These are phyloP conservation scores for Xanthorhoe spadicearia DNA, from an alignment of 2,888 invertebrate genomes.

Conservation along the genomic window DNA sequence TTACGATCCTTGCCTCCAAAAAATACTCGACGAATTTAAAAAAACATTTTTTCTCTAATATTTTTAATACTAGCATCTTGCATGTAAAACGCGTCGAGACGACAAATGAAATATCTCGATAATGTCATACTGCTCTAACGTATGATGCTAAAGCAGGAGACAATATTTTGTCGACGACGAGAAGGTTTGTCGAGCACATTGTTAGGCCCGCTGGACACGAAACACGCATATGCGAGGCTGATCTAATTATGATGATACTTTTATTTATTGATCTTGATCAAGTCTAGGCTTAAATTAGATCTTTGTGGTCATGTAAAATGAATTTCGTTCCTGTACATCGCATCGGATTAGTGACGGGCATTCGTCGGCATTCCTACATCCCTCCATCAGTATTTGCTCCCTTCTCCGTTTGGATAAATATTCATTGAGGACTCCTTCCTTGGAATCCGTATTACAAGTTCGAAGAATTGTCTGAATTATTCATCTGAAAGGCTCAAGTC, in stretches of 20 bases:
- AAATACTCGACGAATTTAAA: background rate
- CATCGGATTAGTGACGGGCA: background rate
- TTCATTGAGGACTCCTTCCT: slow-evolving; percentile 27
- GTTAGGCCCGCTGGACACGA: too few species aligned
- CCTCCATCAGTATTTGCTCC: background rate
- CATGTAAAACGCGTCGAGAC: too few species aligned
- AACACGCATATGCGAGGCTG: too few species aligned
- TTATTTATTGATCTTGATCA: background rate
- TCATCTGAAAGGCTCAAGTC: slow-evolving; percentile 35
- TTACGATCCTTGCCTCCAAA: background rate
- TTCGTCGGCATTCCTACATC: background rate
- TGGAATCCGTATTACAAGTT: slow-evolving; percentile 29
- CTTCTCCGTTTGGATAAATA: slow-evolving; percentile 21
- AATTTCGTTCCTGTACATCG: background rate
- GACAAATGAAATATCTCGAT: too few species aligned
- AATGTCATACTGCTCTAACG: too few species aligned
- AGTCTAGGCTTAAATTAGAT: too few species aligned
- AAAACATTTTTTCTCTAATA: background rate
- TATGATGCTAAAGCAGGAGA: too few species aligned
- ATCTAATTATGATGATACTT: too few species aligned
- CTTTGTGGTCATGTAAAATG: too few species aligned
- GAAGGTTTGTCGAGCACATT: too few species aligned
- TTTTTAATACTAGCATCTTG: background rate
- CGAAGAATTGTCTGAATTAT: slow-evolving; percentile 32
- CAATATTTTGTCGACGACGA: too few species aligned